Evolutionary conservation across 2,888 invertebrate species (phyloP), one percentile per base, ranked within the genome.

Genomic region (Micoletzkya japonica): DNA sequence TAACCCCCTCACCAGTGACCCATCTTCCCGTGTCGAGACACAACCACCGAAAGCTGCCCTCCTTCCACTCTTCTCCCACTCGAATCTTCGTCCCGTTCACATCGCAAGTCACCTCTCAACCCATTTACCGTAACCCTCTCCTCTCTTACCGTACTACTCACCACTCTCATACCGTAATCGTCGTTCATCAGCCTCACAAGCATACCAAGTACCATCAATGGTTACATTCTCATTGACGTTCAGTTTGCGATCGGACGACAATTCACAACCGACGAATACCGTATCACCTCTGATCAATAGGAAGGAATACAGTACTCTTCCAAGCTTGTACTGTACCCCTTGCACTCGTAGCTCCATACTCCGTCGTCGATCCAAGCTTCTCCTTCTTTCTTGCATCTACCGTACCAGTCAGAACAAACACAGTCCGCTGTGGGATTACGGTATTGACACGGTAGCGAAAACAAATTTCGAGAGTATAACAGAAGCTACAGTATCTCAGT

Each of bases 341-440:
- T 58, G 64, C 82, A 82, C 26, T 73, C 69, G 66, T 82, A 84
- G 30, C 59, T 73, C 84, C 84, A 84, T 68, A 73, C 70, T 7
- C 75, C 73, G 34, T 84, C 84, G 70, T 84, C 84, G 0, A 73
- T 67, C 84, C 84, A 84, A 58, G 69, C 74, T 20, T 78, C 78
- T 3, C 81, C 80, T 30, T 73, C 64, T 4, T 37, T 36, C 20
- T 76, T 72, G 59, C 84, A 84, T 7, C 68, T 70, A 1, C 84
- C 84, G 60, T 84, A 84, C 81, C 82, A 84, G 70, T 84, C 84
- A 1, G 75, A 76, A 50, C 84, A 84, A 54, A 82, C 76, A 60
- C 83, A 83, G 20, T 14, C 44, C 20, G 44, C n/a, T n/a, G n/a
- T n/a, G n/a, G n/a, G n/a, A n/a, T n/a, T n/a, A n/a, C n/a, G n/a